These are phyloP conservation scores for Muschampia staudingeri DNA, from an alignment of 2,888 invertebrate genomes.

Conservation along the genomic window DNA sequence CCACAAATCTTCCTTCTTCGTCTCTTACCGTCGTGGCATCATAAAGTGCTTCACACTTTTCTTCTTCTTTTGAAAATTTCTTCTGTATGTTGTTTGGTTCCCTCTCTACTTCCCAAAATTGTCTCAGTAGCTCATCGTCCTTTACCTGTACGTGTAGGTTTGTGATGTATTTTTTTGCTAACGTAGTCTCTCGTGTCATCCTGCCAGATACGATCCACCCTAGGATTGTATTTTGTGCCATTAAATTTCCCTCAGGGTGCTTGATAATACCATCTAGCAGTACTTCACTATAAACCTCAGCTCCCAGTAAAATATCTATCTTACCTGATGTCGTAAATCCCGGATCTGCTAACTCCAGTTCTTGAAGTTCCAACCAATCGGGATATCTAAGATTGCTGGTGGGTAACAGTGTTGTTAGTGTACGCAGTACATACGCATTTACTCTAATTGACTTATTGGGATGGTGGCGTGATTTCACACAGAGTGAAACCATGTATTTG, in stretches of 20 bases:
- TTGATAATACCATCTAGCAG: not conserved
- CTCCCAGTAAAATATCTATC: not conserved
- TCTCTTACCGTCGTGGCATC: conserved; percentile 52
- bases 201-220: conserved; percentile 69
- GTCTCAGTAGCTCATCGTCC: conserved; percentile 51
- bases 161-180: not conserved
- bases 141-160: conserved; percentile 34
- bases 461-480: conserved; percentile 48
- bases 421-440: conserved; percentile 58
- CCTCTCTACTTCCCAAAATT: conserved; percentile 58
- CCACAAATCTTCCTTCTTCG: conserved; percentile 51
- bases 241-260: conserved; percentile 42
- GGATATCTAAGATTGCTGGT: conserved; percentile 15
- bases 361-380: conserved; percentile 4
- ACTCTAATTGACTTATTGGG: conserved; percentile 49
- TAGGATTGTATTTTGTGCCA: conserved; percentile 64
- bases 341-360: conserved; percentile 1
- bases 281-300: not conserved
- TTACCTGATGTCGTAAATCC: not conserved
- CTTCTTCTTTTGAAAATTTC: conserved; percentile 45
- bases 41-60: conserved; percentile 51
- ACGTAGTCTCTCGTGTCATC: not conserved
- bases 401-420: conserved; percentile 52
- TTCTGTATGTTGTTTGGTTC: conserved; percentile 31
- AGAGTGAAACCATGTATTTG: conserved; percentile 53